Evolutionary conservation across 2,888 invertebrate genomes (phyloP).

Genomic region (Lucinisca nassula): DNA sequence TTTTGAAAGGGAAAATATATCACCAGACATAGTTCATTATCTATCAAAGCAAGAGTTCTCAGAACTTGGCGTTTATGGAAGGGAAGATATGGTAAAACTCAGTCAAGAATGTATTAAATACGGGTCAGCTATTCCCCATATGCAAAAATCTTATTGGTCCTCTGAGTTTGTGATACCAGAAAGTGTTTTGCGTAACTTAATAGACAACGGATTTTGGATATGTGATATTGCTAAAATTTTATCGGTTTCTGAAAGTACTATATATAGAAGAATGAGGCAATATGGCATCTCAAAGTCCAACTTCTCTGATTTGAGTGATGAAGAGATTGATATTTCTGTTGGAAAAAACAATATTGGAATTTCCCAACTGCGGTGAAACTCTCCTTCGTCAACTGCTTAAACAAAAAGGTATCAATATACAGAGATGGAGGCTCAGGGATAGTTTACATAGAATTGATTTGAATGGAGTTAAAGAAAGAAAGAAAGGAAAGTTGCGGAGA

Average conservation of each 20-base stretch:
- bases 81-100: neutral
- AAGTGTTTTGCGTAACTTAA: neutral
- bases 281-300: neutral
- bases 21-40: neutral
- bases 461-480: too few relatives aligned
- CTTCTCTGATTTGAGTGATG: neutral
- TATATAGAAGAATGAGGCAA: conserved; percentile 6
- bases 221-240: neutral
- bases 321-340: neutral
- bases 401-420: too few relatives aligned
- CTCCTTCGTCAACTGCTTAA: neutral
- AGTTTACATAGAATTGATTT: too few relatives aligned
- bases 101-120: neutral
- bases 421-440: too few relatives aligned
- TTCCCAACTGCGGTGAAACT: neutral
- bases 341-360: conserved; percentile 1
- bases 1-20: neutral
- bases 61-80: neutral
- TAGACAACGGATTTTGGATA: neutral
- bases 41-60: neutral
- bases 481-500: too few relatives aligned
- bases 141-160: neutral
- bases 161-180: neutral
- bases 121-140: neutral
- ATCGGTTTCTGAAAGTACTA: neutral